Evolutionary conservation across 1,140 invertebrate genomes (phyloP).

Genomic region (Conus ventricosus): DNA sequence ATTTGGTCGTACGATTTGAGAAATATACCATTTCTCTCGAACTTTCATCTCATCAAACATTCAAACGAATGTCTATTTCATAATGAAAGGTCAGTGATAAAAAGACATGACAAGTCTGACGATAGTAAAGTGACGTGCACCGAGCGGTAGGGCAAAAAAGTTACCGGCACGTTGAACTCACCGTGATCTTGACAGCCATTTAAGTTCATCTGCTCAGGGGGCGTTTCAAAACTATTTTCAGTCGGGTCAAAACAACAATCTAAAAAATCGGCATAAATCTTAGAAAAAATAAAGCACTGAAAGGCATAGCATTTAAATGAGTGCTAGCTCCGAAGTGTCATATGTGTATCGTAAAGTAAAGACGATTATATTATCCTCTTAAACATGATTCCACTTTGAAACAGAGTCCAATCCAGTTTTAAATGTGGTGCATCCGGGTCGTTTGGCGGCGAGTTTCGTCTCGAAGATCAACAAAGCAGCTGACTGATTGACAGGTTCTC

Average conservation of each 20-base stretch:
- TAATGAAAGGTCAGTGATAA: neutral
- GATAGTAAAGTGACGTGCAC: no score
- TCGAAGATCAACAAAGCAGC: conserved; percentile 58
- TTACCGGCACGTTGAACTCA: neutral
- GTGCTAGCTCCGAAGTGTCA: no score
- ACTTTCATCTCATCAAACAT: no score
- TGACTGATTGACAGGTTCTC: neutral
- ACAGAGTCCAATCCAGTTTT: conserved; percentile 8
- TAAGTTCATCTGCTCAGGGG: neutral
- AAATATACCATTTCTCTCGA: no score
- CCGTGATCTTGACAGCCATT: conserved; percentile 1
- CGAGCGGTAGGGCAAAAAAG: neutral
- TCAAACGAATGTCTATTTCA: neutral
- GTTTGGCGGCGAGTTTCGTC: conserved; percentile 43
- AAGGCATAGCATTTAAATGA: no score
- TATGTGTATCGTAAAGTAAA: no score
- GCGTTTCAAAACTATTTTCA: neutral
- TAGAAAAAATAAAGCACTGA: no score
- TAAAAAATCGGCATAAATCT: neutral
- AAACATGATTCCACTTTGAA: neutral
- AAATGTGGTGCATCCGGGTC: conserved; percentile 36
- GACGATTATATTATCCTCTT: neutral
- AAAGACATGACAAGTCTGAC: no score
- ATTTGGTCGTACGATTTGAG: neutral
- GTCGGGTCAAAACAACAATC: no score